These are phyloP conservation scores for Tyrophagus putrescentiae DNA, from an alignment of 1,140 invertebrate genomes.

Conservation along the genomic window DNA sequence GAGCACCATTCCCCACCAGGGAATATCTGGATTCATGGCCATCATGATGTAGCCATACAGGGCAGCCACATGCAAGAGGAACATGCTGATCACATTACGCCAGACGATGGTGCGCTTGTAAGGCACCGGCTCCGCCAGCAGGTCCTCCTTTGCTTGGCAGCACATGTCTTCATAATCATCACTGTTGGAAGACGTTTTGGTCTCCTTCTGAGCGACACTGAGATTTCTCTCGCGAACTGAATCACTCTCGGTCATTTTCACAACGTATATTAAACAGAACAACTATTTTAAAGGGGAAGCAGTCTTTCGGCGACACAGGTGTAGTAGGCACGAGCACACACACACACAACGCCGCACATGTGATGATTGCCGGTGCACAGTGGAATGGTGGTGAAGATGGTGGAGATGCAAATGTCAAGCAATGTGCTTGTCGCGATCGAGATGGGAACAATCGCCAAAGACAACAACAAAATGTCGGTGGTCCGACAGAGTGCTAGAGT, in stretches of 20 bases:
- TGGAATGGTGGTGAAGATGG: too few relatives aligned
- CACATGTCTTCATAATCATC: neutral
- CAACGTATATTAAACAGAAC: too few relatives aligned
- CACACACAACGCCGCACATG: too few relatives aligned
- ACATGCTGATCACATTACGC: constrained; percentile 74
- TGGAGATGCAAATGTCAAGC: too few relatives aligned
- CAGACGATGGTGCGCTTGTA: constrained; percentile 54
- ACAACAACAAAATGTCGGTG: too few relatives aligned
- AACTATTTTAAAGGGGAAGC: too few relatives aligned
- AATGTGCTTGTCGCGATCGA: too few relatives aligned
- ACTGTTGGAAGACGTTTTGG: neutral
- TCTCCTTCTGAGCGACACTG: neutral
- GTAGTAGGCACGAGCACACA: too few relatives aligned
- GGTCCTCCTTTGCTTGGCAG: neutral
- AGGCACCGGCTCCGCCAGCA: neutral
- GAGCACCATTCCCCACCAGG: constrained; percentile 52
- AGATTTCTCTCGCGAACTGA: neutral
- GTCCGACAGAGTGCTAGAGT: too few relatives aligned
- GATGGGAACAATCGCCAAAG: too few relatives aligned
- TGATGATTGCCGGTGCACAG: too few relatives aligned
- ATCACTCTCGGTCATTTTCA: neutral
- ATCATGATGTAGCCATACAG: constrained; percentile 63
- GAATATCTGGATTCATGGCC: constrained; percentile 57
- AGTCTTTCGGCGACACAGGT: too few relatives aligned
- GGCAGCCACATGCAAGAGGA: constrained; percentile 64